Evolutionary conservation across 2,888 invertebrate genomes (phyloP).

Genomic region (Itoplectis maculator): DNA sequence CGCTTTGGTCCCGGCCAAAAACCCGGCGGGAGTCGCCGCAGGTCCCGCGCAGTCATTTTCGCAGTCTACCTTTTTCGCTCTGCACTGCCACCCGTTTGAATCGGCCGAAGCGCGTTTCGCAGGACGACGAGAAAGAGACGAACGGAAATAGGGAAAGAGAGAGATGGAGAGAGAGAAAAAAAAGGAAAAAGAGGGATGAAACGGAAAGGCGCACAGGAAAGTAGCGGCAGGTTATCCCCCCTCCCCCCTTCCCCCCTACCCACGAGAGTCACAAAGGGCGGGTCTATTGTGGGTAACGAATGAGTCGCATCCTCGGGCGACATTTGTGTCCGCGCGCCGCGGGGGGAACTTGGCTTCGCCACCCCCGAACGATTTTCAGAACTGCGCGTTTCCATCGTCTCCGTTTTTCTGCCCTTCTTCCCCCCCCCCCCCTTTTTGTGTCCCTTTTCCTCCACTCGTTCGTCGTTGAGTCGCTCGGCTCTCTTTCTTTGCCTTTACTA

Average conservation of each 20-base stretch:
- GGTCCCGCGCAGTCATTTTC: neutral
- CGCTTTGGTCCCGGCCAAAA: slow-evolving; percentile 42
- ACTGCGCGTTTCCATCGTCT: slow-evolving; percentile 17
- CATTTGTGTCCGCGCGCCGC: slow-evolving; percentile 66
- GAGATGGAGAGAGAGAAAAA: neutral
- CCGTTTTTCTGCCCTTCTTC: neutral
- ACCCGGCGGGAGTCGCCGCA: no score
- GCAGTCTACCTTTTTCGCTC: slow-evolving; percentile 29
- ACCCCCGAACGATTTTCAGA: slow-evolving; percentile 57
- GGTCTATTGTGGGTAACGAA: slow-evolving; percentile 61
- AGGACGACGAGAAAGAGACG: slow-evolving; percentile 1
- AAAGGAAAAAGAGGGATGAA: slow-evolving; percentile 21
- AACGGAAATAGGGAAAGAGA: neutral
- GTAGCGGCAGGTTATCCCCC: slow-evolving; percentile 55
- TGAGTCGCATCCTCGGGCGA: slow-evolving; percentile 63
- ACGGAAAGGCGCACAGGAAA: slow-evolving; percentile 41
- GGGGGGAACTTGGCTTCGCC: slow-evolving; percentile 55
- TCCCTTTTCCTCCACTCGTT: neutral
- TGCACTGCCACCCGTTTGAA: slow-evolving; percentile 22
- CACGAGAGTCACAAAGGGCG: slow-evolving; percentile 56
- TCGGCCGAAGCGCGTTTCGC: slow-evolving; percentile 1
- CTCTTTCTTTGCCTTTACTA: slow-evolving; percentile 14
- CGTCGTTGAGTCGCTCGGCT: no score
- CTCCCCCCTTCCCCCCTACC: neutral
- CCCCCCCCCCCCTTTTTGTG: neutral